Conservation (phyloP, 2,113 vertebrate species). For the Indicator maculatus region DNA sequence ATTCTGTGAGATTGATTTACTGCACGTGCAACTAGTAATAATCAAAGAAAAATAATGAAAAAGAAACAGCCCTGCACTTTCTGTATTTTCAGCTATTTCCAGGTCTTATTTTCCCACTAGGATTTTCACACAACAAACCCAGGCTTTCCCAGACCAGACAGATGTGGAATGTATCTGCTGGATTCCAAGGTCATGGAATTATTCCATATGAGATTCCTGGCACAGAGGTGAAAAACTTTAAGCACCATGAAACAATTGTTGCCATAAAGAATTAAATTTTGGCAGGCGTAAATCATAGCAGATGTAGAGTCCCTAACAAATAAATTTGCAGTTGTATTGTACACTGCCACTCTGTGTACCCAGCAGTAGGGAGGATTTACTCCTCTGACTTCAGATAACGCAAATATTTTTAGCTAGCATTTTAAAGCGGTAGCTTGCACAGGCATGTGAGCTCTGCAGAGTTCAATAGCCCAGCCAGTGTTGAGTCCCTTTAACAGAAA, state of each 20-base stretch:
- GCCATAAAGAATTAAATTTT: conserved; percentile 72
- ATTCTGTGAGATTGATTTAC: conserved; percentile 33
- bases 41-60: neutral
- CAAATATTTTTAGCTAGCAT: conserved; percentile 52
- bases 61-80: neutral
- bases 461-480: neutral
- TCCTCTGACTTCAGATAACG: conserved; percentile 48
- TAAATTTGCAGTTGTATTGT: conserved; percentile 55
- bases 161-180: conserved; percentile 84
- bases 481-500: conserved; percentile 20
- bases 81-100: conserved; percentile 61
- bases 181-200: conserved; percentile 87
- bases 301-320: conserved; percentile 67
- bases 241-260: conserved; percentile 71
- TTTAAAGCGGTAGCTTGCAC: conserved; percentile 48
- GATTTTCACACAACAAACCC: conserved; percentile 65
- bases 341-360: conserved; percentile 14
- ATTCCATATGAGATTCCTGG: conserved; percentile 77
- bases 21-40: neutral
- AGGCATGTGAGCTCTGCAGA: neutral
- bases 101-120: conserved; percentile 70
- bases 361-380: conserved; percentile 25
- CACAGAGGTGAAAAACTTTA: conserved; percentile 70
- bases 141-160: conserved; percentile 85
- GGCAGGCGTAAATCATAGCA: conserved; percentile 69